Base-by-base conservation (phyloP, 2,888 invertebrate species). In the Drosophila neoperkinsi region DNA sequence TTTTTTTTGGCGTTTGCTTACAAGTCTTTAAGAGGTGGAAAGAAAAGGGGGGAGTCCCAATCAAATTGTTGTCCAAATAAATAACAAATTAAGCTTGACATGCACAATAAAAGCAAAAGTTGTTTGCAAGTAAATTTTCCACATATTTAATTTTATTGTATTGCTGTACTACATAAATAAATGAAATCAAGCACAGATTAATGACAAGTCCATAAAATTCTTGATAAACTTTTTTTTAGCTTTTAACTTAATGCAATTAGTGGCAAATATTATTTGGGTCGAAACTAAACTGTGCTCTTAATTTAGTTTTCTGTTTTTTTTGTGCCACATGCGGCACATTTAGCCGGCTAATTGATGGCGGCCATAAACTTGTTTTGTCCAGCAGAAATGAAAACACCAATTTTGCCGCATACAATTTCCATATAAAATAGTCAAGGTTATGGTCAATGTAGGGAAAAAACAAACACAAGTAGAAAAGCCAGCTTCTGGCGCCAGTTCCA, bases 1-100 rank as follows among this genome's bases (percentile, higher is more conserved):
- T 84, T 83, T 56, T n/a, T 83, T 51, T 56, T 71, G 51, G 41
- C 60, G 53, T 62, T 75, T 70, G 71, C 78, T 80, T 78, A 78
- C 65, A 55, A 68, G 34, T 9, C 46, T 51, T 49, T 34, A 38
- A 43, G 11, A 36, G 46, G 30, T 11, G 49, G 30, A 4, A 13
- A 13, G 25, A 51, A 38, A 13, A 3, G 4, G 43, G 43, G 16
- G 31, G 1, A 25, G 2, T 56, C 36, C 33, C 38, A 38, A 60
- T 16, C 16, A n/a, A 36, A 11, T 46, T 33, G 36, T 43, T 62
- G 61, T 62, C 66, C 33, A 62, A 53, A 69, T 75, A 75, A 74
- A 74, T 76, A 84, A 79, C 81, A 84, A 87, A 84, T 75, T 75
- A 74, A 68, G 68, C 68, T 71, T 75, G 78, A 61, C 88, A 85